Evolutionary conservation across 2,888 invertebrate genomes (phyloP).

Genomic region (Microdon myrmicae): DNA sequence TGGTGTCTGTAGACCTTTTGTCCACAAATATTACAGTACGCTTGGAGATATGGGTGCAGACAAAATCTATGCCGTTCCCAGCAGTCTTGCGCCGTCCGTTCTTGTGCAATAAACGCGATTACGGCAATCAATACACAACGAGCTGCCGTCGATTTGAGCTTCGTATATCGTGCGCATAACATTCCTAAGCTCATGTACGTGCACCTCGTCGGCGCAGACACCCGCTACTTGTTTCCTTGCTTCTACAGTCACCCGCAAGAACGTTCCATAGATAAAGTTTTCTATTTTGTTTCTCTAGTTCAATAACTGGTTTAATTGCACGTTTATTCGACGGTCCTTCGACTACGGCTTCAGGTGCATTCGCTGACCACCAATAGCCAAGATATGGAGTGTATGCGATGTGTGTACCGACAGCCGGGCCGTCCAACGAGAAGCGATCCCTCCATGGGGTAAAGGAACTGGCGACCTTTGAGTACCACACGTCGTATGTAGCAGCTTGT

Average conservation of each 20-base stretch:
- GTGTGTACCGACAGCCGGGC: constrained; percentile 2
- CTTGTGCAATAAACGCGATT: constrained; percentile 49
- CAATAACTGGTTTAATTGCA: constrained; percentile 50
- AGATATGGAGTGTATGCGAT: constrained; percentile 9
- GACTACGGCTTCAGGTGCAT: constrained; percentile 35
- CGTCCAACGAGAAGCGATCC: constrained; percentile 1
- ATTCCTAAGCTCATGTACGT: constrained; percentile 12
- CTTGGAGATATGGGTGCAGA: constrained; percentile 9
- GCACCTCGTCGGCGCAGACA: constrained; percentile 41
- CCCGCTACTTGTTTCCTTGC: constrained; percentile 44
- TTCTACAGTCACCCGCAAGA: constrained; percentile 23
- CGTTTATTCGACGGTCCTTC: not conserved
- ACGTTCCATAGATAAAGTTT: constrained; percentile 27
- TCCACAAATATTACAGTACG: constrained; percentile 25
- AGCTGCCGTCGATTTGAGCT: constrained; percentile 8
- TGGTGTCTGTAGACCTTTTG: constrained; percentile 36
- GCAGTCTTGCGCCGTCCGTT: constrained; percentile 25
- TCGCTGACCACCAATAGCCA: constrained; percentile 21
- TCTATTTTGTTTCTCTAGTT: no score
- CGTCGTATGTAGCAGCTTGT: no score
- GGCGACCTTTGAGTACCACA: constrained; percentile 25
- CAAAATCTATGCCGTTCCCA: constrained; percentile 41
- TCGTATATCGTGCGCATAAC: constrained; percentile 34
- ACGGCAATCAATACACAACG: constrained; percentile 33
- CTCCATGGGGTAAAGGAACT: constrained; percentile 10